A percentile compares a stretch with the other conserved stretches of the same genome.
Conservation (phyloP, 2,888 invertebrate species). For the Cosmia pyralina region DNA sequence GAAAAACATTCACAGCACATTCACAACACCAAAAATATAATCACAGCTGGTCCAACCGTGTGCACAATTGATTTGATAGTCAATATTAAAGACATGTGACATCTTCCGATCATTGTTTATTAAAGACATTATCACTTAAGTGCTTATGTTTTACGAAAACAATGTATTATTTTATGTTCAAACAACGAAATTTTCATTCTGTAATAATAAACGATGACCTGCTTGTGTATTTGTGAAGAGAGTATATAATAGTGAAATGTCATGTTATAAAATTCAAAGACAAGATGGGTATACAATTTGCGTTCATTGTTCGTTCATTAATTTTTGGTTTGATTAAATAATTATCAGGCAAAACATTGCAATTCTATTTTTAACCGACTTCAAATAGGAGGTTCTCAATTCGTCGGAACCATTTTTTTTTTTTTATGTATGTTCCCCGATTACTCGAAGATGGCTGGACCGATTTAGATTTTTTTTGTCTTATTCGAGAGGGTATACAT, state of each 20-base stretch:
- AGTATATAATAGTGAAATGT: neutral
- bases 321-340: too few relatives aligned
- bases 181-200: slow-evolving; percentile 14
- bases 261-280: too few relatives aligned
- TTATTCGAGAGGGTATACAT: too few relatives aligned
- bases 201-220: neutral
- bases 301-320: too few relatives aligned
- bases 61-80: slow-evolving; percentile 21
- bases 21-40: neutral
- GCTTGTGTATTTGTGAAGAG: neutral
- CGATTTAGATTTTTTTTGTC: too few relatives aligned
- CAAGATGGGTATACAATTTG: too few relatives aligned
- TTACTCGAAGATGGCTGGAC: too few relatives aligned
- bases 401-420: too few relatives aligned
- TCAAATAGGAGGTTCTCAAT: too few relatives aligned
- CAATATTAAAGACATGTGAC: slow-evolving; percentile 27
- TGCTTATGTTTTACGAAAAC: slow-evolving; percentile 40
- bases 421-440: too few relatives aligned
- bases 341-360: too few relatives aligned
- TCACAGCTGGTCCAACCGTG: slow-evolving; percentile 2
- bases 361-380: too few relatives aligned
- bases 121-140: slow-evolving; percentile 22
- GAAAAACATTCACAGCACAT: neutral
- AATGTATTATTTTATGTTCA: slow-evolving; percentile 13
- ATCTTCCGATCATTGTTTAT: slow-evolving; percentile 33